phyloP scores from a whole-genome alignment of 2,113 vertebrate genomes.

The Varanus komodoensis region DNA sequence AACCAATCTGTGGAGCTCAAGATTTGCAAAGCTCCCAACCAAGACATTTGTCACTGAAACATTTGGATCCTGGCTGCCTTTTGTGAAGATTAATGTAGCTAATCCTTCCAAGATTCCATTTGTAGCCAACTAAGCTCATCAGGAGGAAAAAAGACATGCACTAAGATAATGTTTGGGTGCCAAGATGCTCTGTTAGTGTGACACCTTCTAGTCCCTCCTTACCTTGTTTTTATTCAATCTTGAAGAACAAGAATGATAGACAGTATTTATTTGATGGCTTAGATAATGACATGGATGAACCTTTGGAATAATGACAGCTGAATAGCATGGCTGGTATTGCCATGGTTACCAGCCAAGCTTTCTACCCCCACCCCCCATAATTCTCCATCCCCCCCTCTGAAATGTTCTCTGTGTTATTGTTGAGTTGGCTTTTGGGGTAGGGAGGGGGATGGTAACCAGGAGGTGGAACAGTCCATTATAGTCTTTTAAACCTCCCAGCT shows the following conservation, averaged over 20 bases:
- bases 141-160: background rate
- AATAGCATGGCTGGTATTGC: constrained; percentile 66
- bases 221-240: constrained; percentile 54
- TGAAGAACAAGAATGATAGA: constrained; percentile 59
- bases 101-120: background rate
- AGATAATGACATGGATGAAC: constrained; percentile 74
- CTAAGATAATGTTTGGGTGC: background rate
- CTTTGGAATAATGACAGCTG: constrained; percentile 71
- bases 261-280: constrained; percentile 68
- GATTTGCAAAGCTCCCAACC: background rate
- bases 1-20: background rate
- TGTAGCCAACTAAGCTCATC: background rate
- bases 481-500: constrained; percentile 61
- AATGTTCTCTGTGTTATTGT: constrained; percentile 58
- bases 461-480: constrained; percentile 46
- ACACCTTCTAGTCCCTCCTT: constrained; percentile 18
- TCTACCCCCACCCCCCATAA: constrained; percentile 20
- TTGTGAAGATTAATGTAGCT: background rate
- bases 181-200: background rate
- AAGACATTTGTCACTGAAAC: background rate
- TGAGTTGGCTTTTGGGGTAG: constrained; percentile 51
- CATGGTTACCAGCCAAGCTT: constrained; percentile 74
- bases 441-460: constrained; percentile 42
- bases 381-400: background rate
- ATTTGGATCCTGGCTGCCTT: background rate